Evolutionary conservation across 2,888 invertebrate genomes (phyloP), one percentile per base, ranked within the genome.

Genomic region (Acrocyrtus sp.): DNA sequence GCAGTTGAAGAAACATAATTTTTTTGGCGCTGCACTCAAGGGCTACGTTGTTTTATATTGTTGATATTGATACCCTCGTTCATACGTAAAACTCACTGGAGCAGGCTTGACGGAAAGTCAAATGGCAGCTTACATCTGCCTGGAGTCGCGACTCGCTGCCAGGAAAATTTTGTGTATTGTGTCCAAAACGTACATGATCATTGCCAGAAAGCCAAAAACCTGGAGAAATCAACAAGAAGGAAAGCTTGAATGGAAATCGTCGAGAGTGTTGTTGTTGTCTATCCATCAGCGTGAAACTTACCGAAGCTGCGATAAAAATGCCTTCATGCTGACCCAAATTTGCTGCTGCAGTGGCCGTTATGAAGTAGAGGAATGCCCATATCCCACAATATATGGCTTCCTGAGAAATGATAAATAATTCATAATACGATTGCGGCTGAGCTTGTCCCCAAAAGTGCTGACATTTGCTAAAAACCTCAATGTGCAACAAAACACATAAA

Each of bases 321-420:
- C 87, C 87, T 57, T 87, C 86, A 1, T 65, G n/a, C 5, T 80
- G 74, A 4, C 84, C 84, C 53, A 82, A 82, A 67, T 84, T 83
- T 27, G 90, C 89, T 1, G 90, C 90, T 66, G 93, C 84, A 27
- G 89, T 87, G 0, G 92, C 88, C 1, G 92, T 93, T 68, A 94
- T 86, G 75, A 95, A 85, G 83, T 92, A 94, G 78, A 92, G 88
- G 51, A 90, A 83, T 1, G 90, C 87, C 92, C 92, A 93, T 10
- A 92, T 75, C 4, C 88, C 87, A 83, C 92, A 92, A 85, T 90
- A 94, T 2, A 88, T 85, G 77, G 94, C 88, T 86, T 95, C 89
- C 89, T 89, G 82, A 29, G 83, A 3, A n/a, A 67, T 22, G 75
- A 51, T 51, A 21, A 45, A 54, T n/a, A 54, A 22, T 34, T 19